phyloP scores from a whole-genome alignment of 1,140 invertebrate genomes.

The Triops longicaudatus region DNA sequence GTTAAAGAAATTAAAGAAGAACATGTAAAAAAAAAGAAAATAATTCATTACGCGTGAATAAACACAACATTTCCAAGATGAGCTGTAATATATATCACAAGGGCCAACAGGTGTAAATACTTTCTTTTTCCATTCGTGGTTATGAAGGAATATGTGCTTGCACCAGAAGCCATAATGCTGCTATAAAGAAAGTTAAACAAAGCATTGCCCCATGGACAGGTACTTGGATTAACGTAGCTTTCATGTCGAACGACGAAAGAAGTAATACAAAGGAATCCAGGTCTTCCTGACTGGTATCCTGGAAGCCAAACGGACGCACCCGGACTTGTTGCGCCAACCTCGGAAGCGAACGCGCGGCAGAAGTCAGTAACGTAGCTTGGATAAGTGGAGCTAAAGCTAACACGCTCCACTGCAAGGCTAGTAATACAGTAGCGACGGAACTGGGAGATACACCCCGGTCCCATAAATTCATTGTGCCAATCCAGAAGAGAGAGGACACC shows the following conservation, averaged over 20 bases:
- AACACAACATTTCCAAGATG: background rate
- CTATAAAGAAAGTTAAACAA: background rate
- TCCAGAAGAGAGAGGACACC: background rate
- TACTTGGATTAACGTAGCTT: constrained; percentile 18
- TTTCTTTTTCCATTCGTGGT: background rate
- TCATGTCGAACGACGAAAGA: constrained; percentile 20
- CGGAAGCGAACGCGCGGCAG: constrained; percentile 17
- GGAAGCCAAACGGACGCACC: constrained; percentile 23
- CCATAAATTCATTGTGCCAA: constrained; percentile 10
- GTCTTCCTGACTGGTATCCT: constrained; percentile 19
- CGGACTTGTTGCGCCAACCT: constrained; percentile 12
- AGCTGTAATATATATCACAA: background rate
- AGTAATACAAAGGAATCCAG: constrained; percentile 26
- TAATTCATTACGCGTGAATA: background rate
- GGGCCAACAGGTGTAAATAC: background rate
- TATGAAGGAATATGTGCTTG: background rate
- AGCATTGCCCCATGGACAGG: constrained; percentile 20
- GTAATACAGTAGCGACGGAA: constrained; percentile 18
- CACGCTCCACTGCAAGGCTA: constrained; percentile 23
- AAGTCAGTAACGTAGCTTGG: constrained; percentile 22
- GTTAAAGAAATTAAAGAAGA: background rate
- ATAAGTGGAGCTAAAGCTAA: constrained; percentile 20
- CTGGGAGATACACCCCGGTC: background rate
- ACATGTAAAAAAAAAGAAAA: background rate
- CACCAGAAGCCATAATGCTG: constrained; percentile 19